These are phyloP conservation scores for Monodelphis domestica DNA, from an alignment of 2,797 vertebrate genomes.

Conservation along the genomic window DNA sequence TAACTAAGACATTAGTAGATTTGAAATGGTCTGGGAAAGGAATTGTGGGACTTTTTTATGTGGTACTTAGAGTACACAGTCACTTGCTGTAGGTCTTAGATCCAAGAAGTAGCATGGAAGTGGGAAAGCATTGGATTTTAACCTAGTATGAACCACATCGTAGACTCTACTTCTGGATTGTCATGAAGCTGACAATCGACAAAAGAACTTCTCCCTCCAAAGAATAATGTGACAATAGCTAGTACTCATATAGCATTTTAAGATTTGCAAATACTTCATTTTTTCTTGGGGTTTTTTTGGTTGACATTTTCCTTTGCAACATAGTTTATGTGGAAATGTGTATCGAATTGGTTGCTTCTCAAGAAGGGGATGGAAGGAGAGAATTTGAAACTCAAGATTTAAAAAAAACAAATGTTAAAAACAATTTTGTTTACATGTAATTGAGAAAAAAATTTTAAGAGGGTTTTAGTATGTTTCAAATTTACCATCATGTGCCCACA, in stretches of 20 bases:
- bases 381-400: too few relatives aligned
- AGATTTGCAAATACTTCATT: too few relatives aligned
- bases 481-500: not conserved
- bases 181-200: not conserved
- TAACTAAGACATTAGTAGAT: conserved; percentile 26
- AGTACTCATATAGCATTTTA: not conserved
- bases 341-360: too few relatives aligned
- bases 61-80: not conserved
- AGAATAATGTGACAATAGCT: not conserved
- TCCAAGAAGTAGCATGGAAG: not conserved
- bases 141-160: not conserved
- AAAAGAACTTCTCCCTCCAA: not conserved
- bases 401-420: too few relatives aligned
- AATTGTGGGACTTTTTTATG: not conserved
- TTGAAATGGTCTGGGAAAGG: not conserved
- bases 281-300: too few relatives aligned
- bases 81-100: not conserved
- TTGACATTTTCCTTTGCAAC: too few relatives aligned
- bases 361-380: too few relatives aligned
- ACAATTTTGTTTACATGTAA: too few relatives aligned
- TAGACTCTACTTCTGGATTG: not conserved
- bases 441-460: too few relatives aligned
- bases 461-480: not conserved
- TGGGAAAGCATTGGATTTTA: not conserved
- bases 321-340: too few relatives aligned